phyloP scores from a whole-genome alignment of 1,140 invertebrate species.

The Nasonia giraulti region DNA sequence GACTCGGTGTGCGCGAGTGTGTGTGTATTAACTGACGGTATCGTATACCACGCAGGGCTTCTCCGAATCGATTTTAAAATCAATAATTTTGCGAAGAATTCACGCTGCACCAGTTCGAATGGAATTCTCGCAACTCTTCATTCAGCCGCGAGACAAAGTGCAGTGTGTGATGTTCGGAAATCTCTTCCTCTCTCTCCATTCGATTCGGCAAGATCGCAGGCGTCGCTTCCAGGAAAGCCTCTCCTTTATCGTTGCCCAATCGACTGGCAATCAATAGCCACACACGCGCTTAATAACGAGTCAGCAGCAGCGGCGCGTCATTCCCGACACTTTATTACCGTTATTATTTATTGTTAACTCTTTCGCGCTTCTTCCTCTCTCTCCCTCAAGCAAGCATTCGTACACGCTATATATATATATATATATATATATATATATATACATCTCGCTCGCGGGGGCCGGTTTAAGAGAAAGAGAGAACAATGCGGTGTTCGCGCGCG shows the following conservation, averaged over 20 bases:
- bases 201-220: conserved; percentile 47
- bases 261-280: conserved; percentile 63
- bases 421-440: not conserved
- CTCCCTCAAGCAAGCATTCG: not conserved
- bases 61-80: conserved; percentile 23
- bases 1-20: not conserved
- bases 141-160: not conserved
- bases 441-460: not conserved
- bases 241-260: conserved; percentile 59
- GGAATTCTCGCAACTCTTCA: not conserved
- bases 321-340: conserved; percentile 63
- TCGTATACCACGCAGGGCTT: not conserved
- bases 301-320: conserved; percentile 47
- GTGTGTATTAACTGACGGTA: not conserved
- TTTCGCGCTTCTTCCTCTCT: conserved; percentile 32
- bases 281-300: conserved; percentile 61
- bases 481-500: conserved; percentile 47
- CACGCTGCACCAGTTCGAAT: not conserved
- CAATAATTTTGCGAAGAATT: not conserved
- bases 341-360: conserved; percentile 66
- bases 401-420: not conserved
- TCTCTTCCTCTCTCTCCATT: too few species aligned
- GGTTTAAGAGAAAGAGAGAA: conserved; percentile 49
- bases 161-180: not conserved
- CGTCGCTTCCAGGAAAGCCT: conserved; percentile 59